Evolutionary conservation across 2,113 vertebrate genomes (phyloP).

Genomic region (Aspiorhynchus laticeps): DNA sequence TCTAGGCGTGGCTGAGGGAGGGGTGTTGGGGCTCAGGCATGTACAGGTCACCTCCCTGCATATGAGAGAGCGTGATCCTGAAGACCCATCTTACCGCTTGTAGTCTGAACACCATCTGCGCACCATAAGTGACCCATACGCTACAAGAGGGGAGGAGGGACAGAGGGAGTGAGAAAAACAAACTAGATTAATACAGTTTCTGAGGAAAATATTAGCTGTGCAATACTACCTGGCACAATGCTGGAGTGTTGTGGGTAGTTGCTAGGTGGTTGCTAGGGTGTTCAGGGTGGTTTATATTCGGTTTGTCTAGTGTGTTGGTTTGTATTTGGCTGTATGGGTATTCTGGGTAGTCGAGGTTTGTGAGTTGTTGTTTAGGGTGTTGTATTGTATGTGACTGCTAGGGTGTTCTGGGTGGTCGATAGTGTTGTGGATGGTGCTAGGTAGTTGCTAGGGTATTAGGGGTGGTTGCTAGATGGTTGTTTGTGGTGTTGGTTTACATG

Average conservation of each 20-base stretch:
- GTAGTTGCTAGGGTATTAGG: neutral
- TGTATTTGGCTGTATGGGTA: neutral
- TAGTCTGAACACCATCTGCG: constrained; percentile 69
- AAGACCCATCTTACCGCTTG: neutral
- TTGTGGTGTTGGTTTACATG: neutral
- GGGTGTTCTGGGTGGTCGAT: neutral
- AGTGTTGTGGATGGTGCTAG: neutral
- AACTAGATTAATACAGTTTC: neutral
- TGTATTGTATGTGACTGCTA: too few species aligned
- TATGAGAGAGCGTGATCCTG: constrained; percentile 9
- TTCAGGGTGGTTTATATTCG: too few species aligned
- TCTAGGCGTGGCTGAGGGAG: neutral
- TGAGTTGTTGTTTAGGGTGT: too few species aligned
- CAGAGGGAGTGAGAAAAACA: neutral
- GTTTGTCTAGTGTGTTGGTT: neutral
- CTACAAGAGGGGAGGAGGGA: neutral
- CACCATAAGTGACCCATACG: constrained; percentile 63
- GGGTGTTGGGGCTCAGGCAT: neutral
- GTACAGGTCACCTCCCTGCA: neutral
- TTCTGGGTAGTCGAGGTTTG: too few species aligned
- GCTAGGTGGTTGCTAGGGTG: neutral
- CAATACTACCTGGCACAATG: neutral
- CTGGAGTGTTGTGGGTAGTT: neutral
- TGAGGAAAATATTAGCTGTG: neutral
- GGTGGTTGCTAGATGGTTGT: neutral